Evolutionary conservation across 2,113 vertebrate species (phyloP), one percentile per base, ranked within the genome.

Genomic region (Empidonax alnorum): DNA sequence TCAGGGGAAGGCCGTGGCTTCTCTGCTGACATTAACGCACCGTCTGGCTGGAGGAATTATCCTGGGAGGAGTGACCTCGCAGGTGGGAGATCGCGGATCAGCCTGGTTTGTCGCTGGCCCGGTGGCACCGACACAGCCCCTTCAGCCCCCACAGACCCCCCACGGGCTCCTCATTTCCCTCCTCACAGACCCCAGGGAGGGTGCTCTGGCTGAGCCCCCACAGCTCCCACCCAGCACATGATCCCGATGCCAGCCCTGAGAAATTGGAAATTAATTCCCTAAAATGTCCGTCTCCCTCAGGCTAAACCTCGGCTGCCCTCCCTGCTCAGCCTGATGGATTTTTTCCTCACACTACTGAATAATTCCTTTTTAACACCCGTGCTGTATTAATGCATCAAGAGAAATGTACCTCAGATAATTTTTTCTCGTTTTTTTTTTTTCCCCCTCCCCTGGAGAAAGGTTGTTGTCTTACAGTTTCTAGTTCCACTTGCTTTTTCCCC

Each of bases 61-160:
- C 35, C 33, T 0, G 0, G 28, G 0, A 35, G 35, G 35, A 35
- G 35, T 35, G 35, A 35, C 35, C 35, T 35, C 3, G 6, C 42
- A 12, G 72, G 58, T 25, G 8, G 35, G 78, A 53, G 19, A 6
- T 11, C 69, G 3, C 47, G 5, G 39, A 12, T 2, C 12, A 68
- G 33, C 4, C 49, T 1, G 39, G 14, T 24, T 67, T 11, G 0
- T 14, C 3, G 3, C 39, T 61, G 25, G 53, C 1, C 22, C 6
- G 1, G 16, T 0, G 7, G 73, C 7, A 5, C 21, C 21, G 35
- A 0, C 31, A 4, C 1, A 2, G 31, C n/a, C 41, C 41, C 27
- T 35, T 31, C 3, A 8, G 16, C 8, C 25, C 30, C 65, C 33
- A 5, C 52, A 66, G 68, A 6, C 47, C 27, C 27, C 35, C 76